Evolutionary conservation across 2,113 vertebrate species (phyloP), one percentile per base, ranked within the genome.

Genomic region (Gorilla gorilla): DNA sequence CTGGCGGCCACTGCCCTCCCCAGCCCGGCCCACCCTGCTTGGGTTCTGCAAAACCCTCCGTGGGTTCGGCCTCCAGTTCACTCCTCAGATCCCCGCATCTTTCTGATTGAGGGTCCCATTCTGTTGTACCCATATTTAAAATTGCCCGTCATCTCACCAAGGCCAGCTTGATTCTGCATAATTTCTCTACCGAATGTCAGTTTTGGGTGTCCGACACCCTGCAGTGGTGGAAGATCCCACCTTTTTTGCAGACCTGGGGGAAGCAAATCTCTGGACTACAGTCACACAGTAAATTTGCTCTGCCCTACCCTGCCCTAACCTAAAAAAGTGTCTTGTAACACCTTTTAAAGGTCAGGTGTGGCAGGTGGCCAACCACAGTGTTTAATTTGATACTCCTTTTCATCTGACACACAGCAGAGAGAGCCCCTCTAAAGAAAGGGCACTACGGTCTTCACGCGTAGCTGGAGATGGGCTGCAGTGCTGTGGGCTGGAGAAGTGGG

Each of bases 401-500:
- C 43, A 8, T 55, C 68, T n/a, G 50, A 3, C 5, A 7, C 38
- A 23, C 22, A 82, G 52, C 70, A 78, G 75, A 87, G 85, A 89
- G 80, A 35, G 17, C 68, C 40, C 40, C 70, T 73, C 66, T 14
- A 1, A 73, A 32, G 13, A 2, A 73, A n/a, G 13, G 22, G 68
- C 22, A 3, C 45, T 11, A 2, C 13, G 1, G 8, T 55, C 61
- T 73, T 70, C 82, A 55, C 50, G 3, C 72, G 8, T 16, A 0
- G 30, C 72, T 52, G 86, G 38, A 52, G 68, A 20, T 0, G 10
- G 50, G 45, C 59, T 5, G 1, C 4, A 4, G 20, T 38, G n/a
- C 73, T 6, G 10, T 3, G 18, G 48, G 12, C 18, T 1, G 18
- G 12, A 1, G 59, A 18, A 17, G 27, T 30, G 5, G 4, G n/a